Evolutionary conservation across 1,140 invertebrate genomes (phyloP), one percentile per base, ranked within the genome.

Genomic region (Chelonus insularis): DNA sequence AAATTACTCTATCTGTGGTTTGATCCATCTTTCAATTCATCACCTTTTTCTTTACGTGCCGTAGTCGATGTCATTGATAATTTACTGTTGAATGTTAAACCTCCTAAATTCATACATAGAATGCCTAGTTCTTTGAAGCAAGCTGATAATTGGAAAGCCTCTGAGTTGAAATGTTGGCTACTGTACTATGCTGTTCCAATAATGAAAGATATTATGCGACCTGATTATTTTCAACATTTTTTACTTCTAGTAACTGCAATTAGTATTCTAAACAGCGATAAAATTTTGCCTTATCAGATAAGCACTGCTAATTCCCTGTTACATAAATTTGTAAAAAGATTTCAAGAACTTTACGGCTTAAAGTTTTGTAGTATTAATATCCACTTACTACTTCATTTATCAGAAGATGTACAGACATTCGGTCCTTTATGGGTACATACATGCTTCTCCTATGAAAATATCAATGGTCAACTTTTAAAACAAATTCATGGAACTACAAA

Each of bases 21-120:
- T 37, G 48, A 51, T 20, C 8, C 48, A 11, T 12, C 5, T 9
- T 51, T 11, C 48, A 51, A 18, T 9, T 9, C 7, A 11, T 7
- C 8, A 23, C 11, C 9, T 21, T 51, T 51, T 51, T 51, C 48
- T 7, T 51, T 29, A 32, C n/a, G 23, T 7, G 18, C 14, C 12
- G 12, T 55, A 8, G 11, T 55, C 4, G 29, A 55, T 6, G 11
- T 34, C 9, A 55, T 55, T 9, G 21, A 56, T 16, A 9, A 20
- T 8, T 6, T 14, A 39, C 39, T 56, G 34, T 16, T 11, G 18
- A 8, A 16, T 56, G 39, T 56, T 5, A 56, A 56, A 39, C 34
- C 34, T 8, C 54, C 54, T n/a, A 56, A 56, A 39, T 56, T 56
- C 16, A 39, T 56, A n/a, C 34, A 56, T 20, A 29, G 54, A 6